phyloP scores from a whole-genome alignment of 2,888 invertebrate species.

The Tolmerus cingulatus region DNA sequence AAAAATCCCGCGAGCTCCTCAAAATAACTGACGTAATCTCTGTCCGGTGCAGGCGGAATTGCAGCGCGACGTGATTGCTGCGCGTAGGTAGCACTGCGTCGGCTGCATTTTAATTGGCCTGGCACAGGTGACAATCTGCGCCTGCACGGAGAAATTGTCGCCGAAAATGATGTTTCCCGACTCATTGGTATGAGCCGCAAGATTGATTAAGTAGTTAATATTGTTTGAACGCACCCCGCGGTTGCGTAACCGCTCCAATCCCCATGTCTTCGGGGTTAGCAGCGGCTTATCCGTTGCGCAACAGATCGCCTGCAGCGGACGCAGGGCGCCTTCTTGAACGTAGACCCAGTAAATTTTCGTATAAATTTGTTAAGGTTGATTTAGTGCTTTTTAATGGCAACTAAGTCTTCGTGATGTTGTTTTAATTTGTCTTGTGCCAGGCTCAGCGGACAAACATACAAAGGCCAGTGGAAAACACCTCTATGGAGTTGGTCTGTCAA shows the following conservation, averaged over 20 bases:
- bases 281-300: neutral
- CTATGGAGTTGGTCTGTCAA: neutral
- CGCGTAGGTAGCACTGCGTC: neutral
- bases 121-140: conserved; percentile 12
- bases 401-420: neutral
- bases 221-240: neutral
- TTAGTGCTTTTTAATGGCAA: conserved; percentile 14
- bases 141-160: conserved; percentile 6
- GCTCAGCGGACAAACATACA: neutral
- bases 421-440: neutral
- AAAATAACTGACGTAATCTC: neutral
- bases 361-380: conserved; percentile 1
- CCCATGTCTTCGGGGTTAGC: neutral
- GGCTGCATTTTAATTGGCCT: conserved; percentile 12
- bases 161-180: neutral
- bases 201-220: conserved; percentile 16
- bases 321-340: neutral
- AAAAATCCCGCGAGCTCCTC: neutral
- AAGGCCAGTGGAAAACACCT: neutral
- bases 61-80: neutral
- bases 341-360: neutral
- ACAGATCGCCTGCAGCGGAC: neutral
- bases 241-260: neutral
- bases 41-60: neutral
- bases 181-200: conserved; percentile 12